Evolutionary conservation across 1,140 invertebrate species (phyloP).

Genomic region (Bombus vancouverensis): DNA sequence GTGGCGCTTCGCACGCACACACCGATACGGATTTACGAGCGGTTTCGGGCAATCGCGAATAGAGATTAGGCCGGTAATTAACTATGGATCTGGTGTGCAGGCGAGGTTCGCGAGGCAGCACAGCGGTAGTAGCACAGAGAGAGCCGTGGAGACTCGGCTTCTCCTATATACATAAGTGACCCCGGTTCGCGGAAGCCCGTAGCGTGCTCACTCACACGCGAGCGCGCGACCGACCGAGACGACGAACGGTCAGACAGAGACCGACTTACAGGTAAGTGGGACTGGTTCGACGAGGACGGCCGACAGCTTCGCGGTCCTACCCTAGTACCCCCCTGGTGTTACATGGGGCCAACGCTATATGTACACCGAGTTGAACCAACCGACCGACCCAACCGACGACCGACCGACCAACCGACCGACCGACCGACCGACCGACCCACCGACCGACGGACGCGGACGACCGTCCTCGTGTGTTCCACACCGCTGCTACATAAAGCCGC

Average conservation of each 20-base stretch:
- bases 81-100: constrained; percentile 81
- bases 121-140: constrained; percentile 52
- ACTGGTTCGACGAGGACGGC: constrained; percentile 36
- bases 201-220: constrained; percentile 58
- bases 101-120: constrained; percentile 75
- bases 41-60: constrained; percentile 83
- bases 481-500: constrained; percentile 54
- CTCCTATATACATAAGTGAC: constrained; percentile 78
- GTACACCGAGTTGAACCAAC: constrained; percentile 10
- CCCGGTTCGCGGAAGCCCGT: constrained; percentile 75
- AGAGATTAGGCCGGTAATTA: constrained; percentile 83
- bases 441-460: constrained; percentile 24
- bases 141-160: constrained; percentile 51
- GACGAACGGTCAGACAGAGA: constrained; percentile 39
- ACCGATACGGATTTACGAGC: constrained; percentile 83
- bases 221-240: constrained; percentile 53
- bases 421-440: too few species aligned
- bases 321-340: constrained; percentile 45
- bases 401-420: neutral
- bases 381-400: neutral
- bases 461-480: constrained; percentile 61
- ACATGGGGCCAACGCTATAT: constrained; percentile 64
- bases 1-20: constrained; percentile 69
- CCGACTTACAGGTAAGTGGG: neutral
- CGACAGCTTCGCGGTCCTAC: constrained; percentile 60